phyloP scores from a whole-genome alignment of 64 coral and sea anemone species.

The Trachythela sp. region DNA sequence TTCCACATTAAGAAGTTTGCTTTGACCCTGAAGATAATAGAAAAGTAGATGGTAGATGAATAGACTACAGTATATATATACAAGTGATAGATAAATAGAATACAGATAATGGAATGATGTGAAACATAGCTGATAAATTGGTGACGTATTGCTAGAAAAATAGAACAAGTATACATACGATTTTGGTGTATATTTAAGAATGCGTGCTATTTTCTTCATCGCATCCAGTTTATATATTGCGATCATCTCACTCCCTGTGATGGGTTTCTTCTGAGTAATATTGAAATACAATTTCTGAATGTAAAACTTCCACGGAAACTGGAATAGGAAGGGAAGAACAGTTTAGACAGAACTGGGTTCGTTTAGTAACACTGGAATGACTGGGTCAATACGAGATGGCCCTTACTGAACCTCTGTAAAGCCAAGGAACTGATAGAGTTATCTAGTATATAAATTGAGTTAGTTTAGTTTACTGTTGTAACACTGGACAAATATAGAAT shows the following conservation, averaged over 20 bases:
- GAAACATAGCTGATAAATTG: too few species aligned
- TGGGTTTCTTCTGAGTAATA: neutral
- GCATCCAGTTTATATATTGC: neutral
- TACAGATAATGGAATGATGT: too few species aligned
- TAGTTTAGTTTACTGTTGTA: too few species aligned
- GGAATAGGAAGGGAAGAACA: neutral
- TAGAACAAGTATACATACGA: neutral
- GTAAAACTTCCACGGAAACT: neutral
- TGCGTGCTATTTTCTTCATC: neutral
- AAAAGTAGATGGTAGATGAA: neutral
- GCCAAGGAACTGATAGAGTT: too few species aligned
- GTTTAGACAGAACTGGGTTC: neutral
- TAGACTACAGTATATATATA: too few species aligned
- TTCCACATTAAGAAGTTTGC: constrained; percentile 2
- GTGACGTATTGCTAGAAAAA: neutral
- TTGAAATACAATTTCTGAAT: neutral
- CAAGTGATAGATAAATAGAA: too few species aligned
- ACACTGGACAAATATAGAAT: too few species aligned
- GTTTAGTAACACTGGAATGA: too few species aligned
- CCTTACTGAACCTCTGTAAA: too few species aligned
- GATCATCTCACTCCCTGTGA: neutral
- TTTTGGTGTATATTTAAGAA: neutral
- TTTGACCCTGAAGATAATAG: neutral
- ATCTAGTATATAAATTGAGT: too few species aligned
- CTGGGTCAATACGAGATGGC: too few species aligned